Base-by-base conservation (phyloP, 2,113 vertebrate genomes). In the Solea solea region DNA sequence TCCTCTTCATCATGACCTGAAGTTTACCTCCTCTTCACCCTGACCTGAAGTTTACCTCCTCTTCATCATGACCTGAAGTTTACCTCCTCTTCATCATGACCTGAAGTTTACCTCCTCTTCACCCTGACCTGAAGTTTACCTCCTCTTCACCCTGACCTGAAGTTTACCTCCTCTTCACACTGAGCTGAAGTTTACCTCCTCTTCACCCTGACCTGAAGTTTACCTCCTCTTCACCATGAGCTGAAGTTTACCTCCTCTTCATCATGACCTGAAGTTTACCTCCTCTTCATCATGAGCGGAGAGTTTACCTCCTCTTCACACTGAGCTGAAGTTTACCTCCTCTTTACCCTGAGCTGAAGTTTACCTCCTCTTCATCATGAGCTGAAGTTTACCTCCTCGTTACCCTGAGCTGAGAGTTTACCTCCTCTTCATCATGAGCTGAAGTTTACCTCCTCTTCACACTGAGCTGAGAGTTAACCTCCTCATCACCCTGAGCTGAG, bases 41-140 rank as follows among this genome's bases (percentile, higher is more conserved):
- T n/a, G n/a, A n/a, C n/a, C n/a, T n/a, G n/a, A n/a, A n/a, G n/a
- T n/a, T n/a, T n/a, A 21, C 21, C 21, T 21, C 21, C 1, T 21
- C 21, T 21, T 21, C 21, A 21, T 21, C 21, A 21, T 34, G 34
- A 34, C 1, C 34, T 48, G 1, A 4, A 14, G 4, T 14, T 48
- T 76, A 95, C 94, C 93, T 95, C 94, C 53, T 93, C 91, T 5
- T n/a, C n/a, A n/a, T n/a, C n/a, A n/a, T n/a, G n/a, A n/a, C n/a
- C n/a, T n/a, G n/a, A n/a, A n/a, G n/a, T n/a, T n/a, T n/a, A 21
- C 21, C 21, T 21, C 21, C 1, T 21, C 21, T 21, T 21, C 21
- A 21, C 1, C 21, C 1, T 34, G 34, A 34, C 1, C 34, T 48
- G 1, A 4, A 14, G 4, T 14, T 48, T 76, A 95, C 94, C 93